Percentiles rank a stretch among this genome's conserved stretches.
Evolutionary conservation across 2,113 vertebrate genomes (phyloP).

Genomic region (Trematomus loennbergii): DNA sequence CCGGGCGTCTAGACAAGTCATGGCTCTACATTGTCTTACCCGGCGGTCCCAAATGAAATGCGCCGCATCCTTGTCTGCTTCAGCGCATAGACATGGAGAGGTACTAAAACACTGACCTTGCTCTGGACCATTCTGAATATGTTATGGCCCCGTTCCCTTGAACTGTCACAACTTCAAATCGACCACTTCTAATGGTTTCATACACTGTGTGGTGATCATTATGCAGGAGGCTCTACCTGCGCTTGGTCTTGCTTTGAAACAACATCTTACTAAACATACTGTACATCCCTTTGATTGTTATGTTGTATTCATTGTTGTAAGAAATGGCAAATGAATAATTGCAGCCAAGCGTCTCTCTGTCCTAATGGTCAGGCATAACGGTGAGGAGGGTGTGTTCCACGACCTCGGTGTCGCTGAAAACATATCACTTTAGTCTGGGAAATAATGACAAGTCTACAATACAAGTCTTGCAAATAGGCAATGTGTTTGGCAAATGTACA

Average conservation of each 20-base stretch:
- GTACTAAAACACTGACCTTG: constrained; percentile 83
- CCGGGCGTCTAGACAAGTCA: constrained; percentile 82
- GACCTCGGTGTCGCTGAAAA: constrained; percentile 58
- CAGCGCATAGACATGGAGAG: constrained; percentile 74
- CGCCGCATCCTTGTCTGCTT: constrained; percentile 77
- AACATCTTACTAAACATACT: constrained; percentile 6
- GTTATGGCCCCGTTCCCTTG: constrained; percentile 82
- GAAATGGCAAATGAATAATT: constrained; percentile 26
- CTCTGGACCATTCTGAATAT: constrained; percentile 80
- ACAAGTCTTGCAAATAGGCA: neutral
- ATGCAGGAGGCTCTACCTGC: constrained; percentile 49
- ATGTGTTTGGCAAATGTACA: neutral
- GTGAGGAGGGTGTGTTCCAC: constrained; percentile 42
- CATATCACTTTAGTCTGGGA: constrained; percentile 40
- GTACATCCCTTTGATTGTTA: neutral
- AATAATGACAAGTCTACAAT: neutral
- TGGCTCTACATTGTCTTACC: constrained; percentile 79
- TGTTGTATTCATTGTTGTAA: constrained; percentile 20
- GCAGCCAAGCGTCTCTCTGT: constrained; percentile 22
- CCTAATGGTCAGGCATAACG: constrained; percentile 51
- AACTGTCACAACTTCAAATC: constrained; percentile 85
- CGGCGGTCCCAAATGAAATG: constrained; percentile 81
- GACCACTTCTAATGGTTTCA: constrained; percentile 82
- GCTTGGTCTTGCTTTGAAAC: constrained; percentile 35
- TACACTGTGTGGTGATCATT: constrained; percentile 56